Base-by-base conservation (phyloP, 1,140 invertebrate species). In the Drosophila sechellia region DNA sequence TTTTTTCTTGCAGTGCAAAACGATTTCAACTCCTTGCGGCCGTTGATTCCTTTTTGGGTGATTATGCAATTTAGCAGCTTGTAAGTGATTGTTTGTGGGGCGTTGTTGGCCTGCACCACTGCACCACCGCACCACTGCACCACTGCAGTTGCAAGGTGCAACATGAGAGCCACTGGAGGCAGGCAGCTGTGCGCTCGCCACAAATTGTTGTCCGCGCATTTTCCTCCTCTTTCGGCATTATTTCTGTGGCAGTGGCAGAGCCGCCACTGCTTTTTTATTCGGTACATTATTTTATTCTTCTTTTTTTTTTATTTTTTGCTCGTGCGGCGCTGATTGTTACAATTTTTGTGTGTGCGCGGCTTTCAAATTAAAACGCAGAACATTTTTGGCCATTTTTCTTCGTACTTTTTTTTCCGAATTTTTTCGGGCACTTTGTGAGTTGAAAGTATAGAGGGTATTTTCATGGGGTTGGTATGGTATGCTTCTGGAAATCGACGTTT, bases 41-140 rank as follows among this genome's bases (percentile, higher is more conserved):
- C 74, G 75, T 57, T 89, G 84, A 89, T 89, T 89, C 73, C 77
- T 84, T 79, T 79, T 71, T 61, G 74, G 77, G 78, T 80, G 84
- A 89, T 89, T 89, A 89, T 89, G 85, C 85, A 89, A 89, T 89
- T 89, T 89, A 89, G 85, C 84, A 89, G 85, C 84, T 89, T 89
- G 84, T 89, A 89, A 89, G 84, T 89, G 84, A 89, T 89, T 89
- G 85, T 89, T 89, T 89, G 84, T 89, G 79, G 84, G 84, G 84
- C 84, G 84, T 89, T 85, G 58, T 79, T 76, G 49, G 70, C 70
- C 57, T 49, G 49, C 46, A 57, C 35, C 52, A 58, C 43, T 13
- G 42, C 40, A 43, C 12, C 45, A 48, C 22, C 12, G 42, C 46
- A 52, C 52, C 56, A 39, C 37, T 40, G 37, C 60, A 46, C 27